Evolutionary conservation across 2,888 invertebrate species (phyloP), one percentile per base, ranked within the genome.

Genomic region (Ormyrus pomaceus): DNA sequence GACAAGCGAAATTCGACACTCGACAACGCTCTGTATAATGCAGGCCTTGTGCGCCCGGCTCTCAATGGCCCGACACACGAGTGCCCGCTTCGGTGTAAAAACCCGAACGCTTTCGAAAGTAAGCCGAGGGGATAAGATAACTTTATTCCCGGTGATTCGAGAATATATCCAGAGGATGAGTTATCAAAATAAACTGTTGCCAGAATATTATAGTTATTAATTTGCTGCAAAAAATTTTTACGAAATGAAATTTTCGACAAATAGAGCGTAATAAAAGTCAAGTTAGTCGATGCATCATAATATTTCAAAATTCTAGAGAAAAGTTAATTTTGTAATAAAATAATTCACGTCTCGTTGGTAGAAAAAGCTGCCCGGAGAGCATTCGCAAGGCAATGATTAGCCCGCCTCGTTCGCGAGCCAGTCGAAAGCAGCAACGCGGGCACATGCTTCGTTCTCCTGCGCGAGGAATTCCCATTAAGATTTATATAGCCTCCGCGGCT

Each of bases 401-500:
- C 48, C 62, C 62, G 46, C 4, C 46, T 59, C 59, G 7, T 34
- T 56, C 59, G 6, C 45, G 3, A 55, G 34, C 34, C 34, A 34
- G 34, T 34, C 34, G 34, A 34, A 34, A 34, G 34, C 34, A 34
- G 19, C 9, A 19, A 19, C 19, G 66, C 58, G 8, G 10, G 10
- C 34, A 13, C 66, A 19, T 66, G 19, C 46, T 70, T 77, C 70
- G 70, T 51, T 77, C 64, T 77, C 76, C 76, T 51, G 6, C 9
- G 56, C 77, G 69, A 83, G 82, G 83, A 84, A 84, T 84, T 84
- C 83, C 84, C 80, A 81, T 82, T 77, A 77, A 77, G 77, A 77
- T 77, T 77, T 77, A 77, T 77, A 77, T 77, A 77, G 77, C 70
- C 71, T 34, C 34, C 45, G 59, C 6, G 56, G 59, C 62, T 58